Base-by-base conservation (phyloP, 2,888 invertebrate genomes). In the Linnaemya vulpina region DNA sequence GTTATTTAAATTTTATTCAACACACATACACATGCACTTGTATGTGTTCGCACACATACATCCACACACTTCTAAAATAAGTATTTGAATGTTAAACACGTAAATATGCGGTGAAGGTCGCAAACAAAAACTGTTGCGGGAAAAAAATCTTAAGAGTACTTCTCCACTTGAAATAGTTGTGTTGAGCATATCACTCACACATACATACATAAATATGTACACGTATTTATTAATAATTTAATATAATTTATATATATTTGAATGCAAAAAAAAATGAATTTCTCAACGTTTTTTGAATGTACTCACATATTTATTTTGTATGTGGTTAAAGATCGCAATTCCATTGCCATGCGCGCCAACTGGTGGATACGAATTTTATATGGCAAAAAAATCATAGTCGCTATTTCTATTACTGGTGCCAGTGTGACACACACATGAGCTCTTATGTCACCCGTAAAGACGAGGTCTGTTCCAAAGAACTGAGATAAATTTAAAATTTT, bases 41-140 rank as follows among this genome's bases (percentile, higher is more conserved):
- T n/a, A 13, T 5, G 17, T 5, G 2, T 35, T 38, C 38, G 9
- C 38, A 38, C 60, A 25, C 9, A 15, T 30, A 0, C 11, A 38
- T 38, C 0, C 10, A 22, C 13, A 63, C 22, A n/a, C n/a, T n/a
- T n/a, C 15, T 11, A 49, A 30, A 13, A 25, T 30, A 13, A 71
- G 7, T 13, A 43, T 55, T 11, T 35, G 13, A 17, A 67, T 49
- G 17, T 60, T 35, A 35, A 17, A 20, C 38, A 63, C 38, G 40
- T 74, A 17, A 30, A 8, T n/a, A 46, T 25, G 63, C 49, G 63
- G 40, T 40, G 51, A 74, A 63, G 63, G 51, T 51, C 51, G 38
- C n/a, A 46, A 30, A 60, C 35, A 13, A 38, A 40, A 53, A 49
- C 15, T 22, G 10, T 15, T 49, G 49, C 35, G 15, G 5, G 2